phyloP scores from a whole-genome alignment of 2,113 vertebrate genomes.

The Sphaerodactylus townsendi region DNA sequence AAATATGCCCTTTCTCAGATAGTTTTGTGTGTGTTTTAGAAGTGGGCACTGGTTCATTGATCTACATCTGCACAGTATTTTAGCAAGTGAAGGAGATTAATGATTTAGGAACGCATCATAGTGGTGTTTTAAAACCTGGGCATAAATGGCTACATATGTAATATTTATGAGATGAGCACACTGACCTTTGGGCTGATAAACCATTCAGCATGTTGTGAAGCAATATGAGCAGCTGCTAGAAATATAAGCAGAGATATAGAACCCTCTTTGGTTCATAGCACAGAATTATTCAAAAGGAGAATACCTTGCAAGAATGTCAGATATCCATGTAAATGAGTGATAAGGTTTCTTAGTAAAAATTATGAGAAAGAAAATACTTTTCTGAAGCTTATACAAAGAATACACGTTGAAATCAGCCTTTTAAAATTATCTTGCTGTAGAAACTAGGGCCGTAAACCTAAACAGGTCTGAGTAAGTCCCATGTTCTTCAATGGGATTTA shows the following conservation, averaged over 20 bases:
- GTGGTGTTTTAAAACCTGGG: slow-evolving; percentile 41
- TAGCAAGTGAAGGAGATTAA: slow-evolving; percentile 37
- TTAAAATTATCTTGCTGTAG: slow-evolving; percentile 10
- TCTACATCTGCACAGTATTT: slow-evolving; percentile 52
- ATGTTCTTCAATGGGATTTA: too few relatives aligned
- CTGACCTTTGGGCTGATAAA: slow-evolving; percentile 55
- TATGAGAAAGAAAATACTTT: slow-evolving; percentile 35
- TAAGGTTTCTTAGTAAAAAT: slow-evolving; percentile 35
- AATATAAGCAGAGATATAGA: slow-evolving; percentile 58
- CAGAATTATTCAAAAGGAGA: slow-evolving; percentile 38
- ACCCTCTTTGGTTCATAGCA: slow-evolving; percentile 41
- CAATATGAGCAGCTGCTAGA: slow-evolving; percentile 44
- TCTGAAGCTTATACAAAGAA: slow-evolving; percentile 21
- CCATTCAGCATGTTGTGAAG: slow-evolving; percentile 59
- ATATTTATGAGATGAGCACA: slow-evolving; percentile 60
- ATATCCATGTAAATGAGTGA: not conserved
- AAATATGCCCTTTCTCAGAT: slow-evolving; percentile 20
- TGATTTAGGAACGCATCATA: slow-evolving; percentile 58
- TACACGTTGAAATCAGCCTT: slow-evolving; percentile 14
- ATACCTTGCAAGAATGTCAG: slow-evolving; percentile 26
- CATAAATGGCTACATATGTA: slow-evolving; percentile 39
- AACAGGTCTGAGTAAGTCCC: not conserved
- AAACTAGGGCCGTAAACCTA: not conserved
- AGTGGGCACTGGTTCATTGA: slow-evolving; percentile 35
- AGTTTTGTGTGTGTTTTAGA: not conserved